These are phyloP conservation scores for Microcebus tavaratra DNA, from an alignment of 2,113 vertebrate genomes.

Conservation along the genomic window DNA sequence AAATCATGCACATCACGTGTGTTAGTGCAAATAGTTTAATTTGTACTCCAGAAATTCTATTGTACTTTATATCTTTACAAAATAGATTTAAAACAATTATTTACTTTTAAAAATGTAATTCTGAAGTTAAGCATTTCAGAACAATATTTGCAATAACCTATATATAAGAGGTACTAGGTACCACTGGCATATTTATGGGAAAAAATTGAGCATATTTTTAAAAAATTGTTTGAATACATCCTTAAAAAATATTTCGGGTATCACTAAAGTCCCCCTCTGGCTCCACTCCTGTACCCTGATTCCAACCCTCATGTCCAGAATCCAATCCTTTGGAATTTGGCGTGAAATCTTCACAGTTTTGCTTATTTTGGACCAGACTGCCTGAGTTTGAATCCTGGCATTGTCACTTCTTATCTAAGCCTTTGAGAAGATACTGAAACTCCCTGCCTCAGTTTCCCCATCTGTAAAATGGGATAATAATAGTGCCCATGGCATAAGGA, in stretches of 20 bases:
- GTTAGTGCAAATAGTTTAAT: constrained; percentile 96
- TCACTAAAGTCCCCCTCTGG: not conserved
- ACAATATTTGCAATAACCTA: constrained; percentile 93
- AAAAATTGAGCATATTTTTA: not conserved
- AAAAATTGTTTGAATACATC: constrained; percentile 5
- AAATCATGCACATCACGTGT: constrained; percentile 96
- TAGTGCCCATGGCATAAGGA: not conserved
- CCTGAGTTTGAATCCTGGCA: constrained; percentile 7
- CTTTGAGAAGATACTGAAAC: constrained; percentile 19
- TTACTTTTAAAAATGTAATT: constrained; percentile 93
- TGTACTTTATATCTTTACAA: constrained; percentile 94
- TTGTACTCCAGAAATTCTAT: constrained; percentile 94
- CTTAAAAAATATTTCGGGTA: not conserved
- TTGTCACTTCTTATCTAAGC: not conserved
- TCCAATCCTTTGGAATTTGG: not conserved
- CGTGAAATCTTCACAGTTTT: not conserved
- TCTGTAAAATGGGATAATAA: not conserved
- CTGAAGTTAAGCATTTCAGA: constrained; percentile 92
- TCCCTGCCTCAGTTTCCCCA: not conserved
- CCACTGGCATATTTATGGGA: constrained; percentile 85
- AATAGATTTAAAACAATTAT: constrained; percentile 96
- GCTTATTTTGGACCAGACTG: not conserved
- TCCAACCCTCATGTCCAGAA: not conserved
- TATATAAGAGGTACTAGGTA: constrained; percentile 92
- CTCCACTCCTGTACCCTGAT: not conserved